A percentile compares a stretch with the other conserved stretches of the same genome.
These are phyloP conservation scores for Urocitellus parryii DNA, from an alignment of 2,113 vertebrate species.

Conservation along the genomic window DNA sequence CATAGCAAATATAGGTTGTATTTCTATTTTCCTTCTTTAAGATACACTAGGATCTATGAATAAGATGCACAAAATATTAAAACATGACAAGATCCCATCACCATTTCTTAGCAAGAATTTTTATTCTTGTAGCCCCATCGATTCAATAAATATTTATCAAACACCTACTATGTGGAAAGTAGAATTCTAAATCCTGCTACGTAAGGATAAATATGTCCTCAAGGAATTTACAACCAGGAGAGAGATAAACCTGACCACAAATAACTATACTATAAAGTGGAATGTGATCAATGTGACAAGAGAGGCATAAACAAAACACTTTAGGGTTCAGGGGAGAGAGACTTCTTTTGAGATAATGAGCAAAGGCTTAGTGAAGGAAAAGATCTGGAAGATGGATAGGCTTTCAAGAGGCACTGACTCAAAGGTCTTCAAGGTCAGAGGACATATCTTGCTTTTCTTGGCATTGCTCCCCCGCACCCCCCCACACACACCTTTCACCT, in stretches of 20 bases:
- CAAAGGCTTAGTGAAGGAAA: conserved; percentile 54
- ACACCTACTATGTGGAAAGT: conserved; percentile 61
- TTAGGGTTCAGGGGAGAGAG: conserved; percentile 37
- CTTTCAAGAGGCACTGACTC: conserved; percentile 20
- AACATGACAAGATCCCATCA: neutral
- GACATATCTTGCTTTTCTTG: conserved; percentile 45
- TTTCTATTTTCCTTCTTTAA: conserved; percentile 50
- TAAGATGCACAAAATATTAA: conserved; percentile 43
- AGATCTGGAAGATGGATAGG: conserved; percentile 23
- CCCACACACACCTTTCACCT: neutral
- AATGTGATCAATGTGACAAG: conserved; percentile 57
- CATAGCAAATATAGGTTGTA: conserved; percentile 15
- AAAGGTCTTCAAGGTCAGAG: conserved; percentile 49
- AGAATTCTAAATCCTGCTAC: conserved; percentile 32
- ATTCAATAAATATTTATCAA: conserved; percentile 65
- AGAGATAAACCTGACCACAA: conserved; percentile 62
- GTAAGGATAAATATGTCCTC: conserved; percentile 43
- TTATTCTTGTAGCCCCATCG: neutral
- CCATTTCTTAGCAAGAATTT: conserved; percentile 11
- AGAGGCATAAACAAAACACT: conserved; percentile 62
- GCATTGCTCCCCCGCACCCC: neutral
- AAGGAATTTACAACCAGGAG: conserved; percentile 60
- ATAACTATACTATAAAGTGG: conserved; percentile 48
- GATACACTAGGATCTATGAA: neutral
- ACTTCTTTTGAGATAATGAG: conserved; percentile 51